Evolutionary conservation across 2,113 vertebrate species (phyloP).

Genomic region (human (Homo sapiens)): GRCh38 chr13:75368001-75368500

Average conservation of each 20-base stretch:
- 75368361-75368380: not conserved
- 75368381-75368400: not conserved
- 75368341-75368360: conserved; percentile 42
- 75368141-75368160: not conserved
- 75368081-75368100: not conserved
- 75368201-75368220: not conserved
- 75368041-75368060: not conserved
- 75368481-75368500: not conserved
- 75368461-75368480: not conserved
- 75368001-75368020: not conserved
- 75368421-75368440: conserved; percentile 39
- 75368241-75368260: conserved; percentile 29
- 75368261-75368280: conserved; percentile 1
- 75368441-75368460: not conserved
- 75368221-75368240: not conserved
- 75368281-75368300: conserved; percentile 32
- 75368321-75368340: not conserved
- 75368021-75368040: not conserved
- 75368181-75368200: not conserved
- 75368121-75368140: not conserved
- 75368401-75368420: conserved; percentile 29
- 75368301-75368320: conserved; percentile 35
- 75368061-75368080: not conserved
- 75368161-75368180: not conserved
- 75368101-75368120: not conserved